Conservation (phyloP, 2,888 invertebrate genomes). For the Nemapogon koenigi region DNA sequence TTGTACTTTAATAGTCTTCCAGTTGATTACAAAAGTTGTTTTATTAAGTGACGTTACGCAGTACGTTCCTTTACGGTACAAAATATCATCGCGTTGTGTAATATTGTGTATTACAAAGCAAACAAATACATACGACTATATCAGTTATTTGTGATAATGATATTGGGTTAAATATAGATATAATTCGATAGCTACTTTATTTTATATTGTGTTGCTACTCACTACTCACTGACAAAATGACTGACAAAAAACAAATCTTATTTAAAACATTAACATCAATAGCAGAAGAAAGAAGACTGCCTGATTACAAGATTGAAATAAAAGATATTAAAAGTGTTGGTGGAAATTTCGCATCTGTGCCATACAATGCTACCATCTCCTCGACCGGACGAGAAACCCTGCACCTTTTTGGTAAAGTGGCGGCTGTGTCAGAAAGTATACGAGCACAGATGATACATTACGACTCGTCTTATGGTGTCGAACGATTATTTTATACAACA, state of each 20-base stretch:
- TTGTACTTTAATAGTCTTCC: no score
- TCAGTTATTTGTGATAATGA: no score
- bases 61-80: no score
- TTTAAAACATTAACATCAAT: slow-evolving; percentile 18
- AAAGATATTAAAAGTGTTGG: slow-evolving; percentile 26
- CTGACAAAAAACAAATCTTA: not conserved
- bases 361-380: slow-evolving; percentile 23
- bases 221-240: no score
- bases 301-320: slow-evolving; percentile 21
- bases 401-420: slow-evolving; percentile 2
- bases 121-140: no score
- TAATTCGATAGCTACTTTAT: no score
- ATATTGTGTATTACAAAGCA: no score
- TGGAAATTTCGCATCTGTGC: slow-evolving; percentile 32
- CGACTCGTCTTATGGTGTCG: not conserved
- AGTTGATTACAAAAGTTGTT: no score
- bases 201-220: no score
- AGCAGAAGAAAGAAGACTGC: slow-evolving; percentile 22
- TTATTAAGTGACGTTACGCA: no score
- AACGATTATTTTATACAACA: slow-evolving; percentile 3
- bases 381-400: slow-evolving; percentile 18
- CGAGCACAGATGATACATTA: not conserved
- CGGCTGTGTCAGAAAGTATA: slow-evolving; percentile 1
- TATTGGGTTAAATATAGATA: no score
- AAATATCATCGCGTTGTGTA: no score